These are phyloP conservation scores for Ispidina picta DNA, from an alignment of 2,797 vertebrate species.

Conservation along the genomic window DNA sequence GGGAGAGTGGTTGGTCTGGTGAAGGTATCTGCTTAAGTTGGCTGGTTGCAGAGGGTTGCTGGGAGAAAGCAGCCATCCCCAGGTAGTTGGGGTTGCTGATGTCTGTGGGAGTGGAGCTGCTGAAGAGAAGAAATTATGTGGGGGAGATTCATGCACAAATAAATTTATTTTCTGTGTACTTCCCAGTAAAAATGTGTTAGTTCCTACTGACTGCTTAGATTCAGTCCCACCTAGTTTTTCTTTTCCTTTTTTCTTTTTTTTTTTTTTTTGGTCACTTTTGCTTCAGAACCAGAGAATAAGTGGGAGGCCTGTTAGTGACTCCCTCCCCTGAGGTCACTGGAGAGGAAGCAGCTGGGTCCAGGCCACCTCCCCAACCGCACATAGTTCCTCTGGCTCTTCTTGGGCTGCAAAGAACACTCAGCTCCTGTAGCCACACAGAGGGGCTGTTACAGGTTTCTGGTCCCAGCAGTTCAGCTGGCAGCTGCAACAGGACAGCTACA, in stretches of 20 bases:
- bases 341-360: not conserved
- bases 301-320: not conserved
- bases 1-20: conserved; percentile 73
- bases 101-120: conserved; percentile 74
- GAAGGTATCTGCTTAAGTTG: conserved; percentile 72
- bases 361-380: not conserved
- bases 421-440: not conserved
- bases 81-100: conserved; percentile 90
- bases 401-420: not conserved
- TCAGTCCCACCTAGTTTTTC: not conserved
- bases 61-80: conserved; percentile 75
- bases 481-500: not conserved
- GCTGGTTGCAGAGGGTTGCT: conserved; percentile 23
- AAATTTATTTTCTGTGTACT: not conserved
- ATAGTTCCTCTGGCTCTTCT: not conserved
- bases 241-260: not conserved
- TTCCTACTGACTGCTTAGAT: not conserved
- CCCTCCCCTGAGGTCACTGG: not conserved
- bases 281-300: not conserved
- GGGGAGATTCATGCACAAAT: not conserved
- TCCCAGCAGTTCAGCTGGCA: not conserved
- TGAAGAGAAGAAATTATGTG: conserved; percentile 37
- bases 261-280: not conserved
- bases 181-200: not conserved
- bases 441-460: not conserved